Base-by-base conservation (phyloP, 2,888 invertebrate species). In the Cheilosia impressa region DNA sequence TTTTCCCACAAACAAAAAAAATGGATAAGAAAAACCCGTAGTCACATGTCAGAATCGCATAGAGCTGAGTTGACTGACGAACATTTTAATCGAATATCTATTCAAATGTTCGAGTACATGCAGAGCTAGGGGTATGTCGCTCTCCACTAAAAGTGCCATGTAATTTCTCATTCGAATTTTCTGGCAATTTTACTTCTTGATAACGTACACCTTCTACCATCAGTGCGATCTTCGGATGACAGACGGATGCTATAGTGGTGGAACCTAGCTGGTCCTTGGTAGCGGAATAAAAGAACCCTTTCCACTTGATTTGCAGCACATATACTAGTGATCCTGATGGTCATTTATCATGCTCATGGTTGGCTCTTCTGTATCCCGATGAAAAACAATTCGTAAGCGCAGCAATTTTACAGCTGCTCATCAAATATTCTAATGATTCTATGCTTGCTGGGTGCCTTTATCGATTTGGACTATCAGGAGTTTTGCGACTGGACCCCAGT, bases 351-450 rank as follows among this genome's bases (percentile, higher is more conserved):
- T 84, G 80, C 73, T 79, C 73, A 66, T 55, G 73, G 83, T 31
- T 73, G 38, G 53, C 73, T 68, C 27, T 68, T 68, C 66, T 45
- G 57, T 45, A 17, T 57, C 62, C 52, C 62, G 15, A 53, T 72
- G 62, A 68, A 63, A 73, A 45, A 60, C 50, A 52, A 73, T 68
- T 66, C 71, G 65, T 75, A 71, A 75, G 80, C 80, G 75, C n/a
- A 55, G 15, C 75, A 71, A 53, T 69, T 75, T 80, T 57, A 45
- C 58, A 75, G 65, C 80, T 84, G 80, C 75, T 80, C 84, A 84
- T 84, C 80, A 84, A 80, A 58, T 75, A 84, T 80, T 84, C 84
- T 80, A 84, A 80, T 84, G 84, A 84, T 80, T 58, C 34, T 45
- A 65, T 66, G 66, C 43, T 57, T 71, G 31, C 52, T 17, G 53